Evolutionary conservation across 2,113 vertebrate species (phyloP), one percentile per base, ranked within the genome.

Genomic region (Mus musculus): DNA sequence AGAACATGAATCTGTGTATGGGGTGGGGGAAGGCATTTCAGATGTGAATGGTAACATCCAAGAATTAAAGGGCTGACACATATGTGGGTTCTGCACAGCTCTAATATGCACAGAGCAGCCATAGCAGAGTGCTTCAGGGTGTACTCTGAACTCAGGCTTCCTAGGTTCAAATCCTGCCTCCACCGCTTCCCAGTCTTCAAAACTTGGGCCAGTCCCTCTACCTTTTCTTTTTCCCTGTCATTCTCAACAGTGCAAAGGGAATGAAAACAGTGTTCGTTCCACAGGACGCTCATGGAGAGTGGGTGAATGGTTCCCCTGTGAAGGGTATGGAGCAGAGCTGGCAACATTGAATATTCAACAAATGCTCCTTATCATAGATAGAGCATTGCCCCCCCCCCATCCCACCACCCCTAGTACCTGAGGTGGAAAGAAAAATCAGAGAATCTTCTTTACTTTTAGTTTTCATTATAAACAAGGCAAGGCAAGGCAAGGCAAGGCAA

Each of bases 381-480:
- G 49, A 54, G 4, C 76, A 61, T 10, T 63, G 16, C 30, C 5
- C 67, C 13, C 24, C 24, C 22, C 16, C 54, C 49, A 49, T 4
- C 49, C 49, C 49, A 49, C 49, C 7, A 7, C 96, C 67, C 78
- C 69, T 75, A 90, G 76, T 39, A 78, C 36, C 78, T 69, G 20
- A 22, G 26, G 24, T 69, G 39, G 10, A 80, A 77, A 91, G 93
- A 93, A 91, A 65, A 95, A 81, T 13, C 39, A 61, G 12, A 93
- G 69, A n/a, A 13, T 1, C 52, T 77, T 71, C 61, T 61, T 86
- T 73, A 28, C 30, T 86, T 89, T 91, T 52, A 69, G 36, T 71
- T 95, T 24, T 93, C 33, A 89, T 88, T 87, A 78, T 65, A 75
- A 91, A 94, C 54, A 54, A 67, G 30, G 8, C 63, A 28, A 65